These are phyloP conservation scores for Morelia viridis DNA, from an alignment of 2,797 vertebrate genomes.

Conservation along the genomic window DNA sequence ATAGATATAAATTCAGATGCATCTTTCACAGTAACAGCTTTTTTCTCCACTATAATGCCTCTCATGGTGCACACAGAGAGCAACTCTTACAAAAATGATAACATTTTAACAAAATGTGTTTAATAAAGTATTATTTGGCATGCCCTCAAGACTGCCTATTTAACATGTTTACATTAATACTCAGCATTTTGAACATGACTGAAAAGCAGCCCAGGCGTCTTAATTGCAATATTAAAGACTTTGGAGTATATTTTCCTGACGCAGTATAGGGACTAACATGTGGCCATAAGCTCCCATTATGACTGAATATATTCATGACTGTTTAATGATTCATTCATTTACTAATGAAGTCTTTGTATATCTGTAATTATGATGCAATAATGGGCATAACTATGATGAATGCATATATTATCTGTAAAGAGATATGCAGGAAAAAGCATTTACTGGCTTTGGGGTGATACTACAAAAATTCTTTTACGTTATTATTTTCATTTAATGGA, in stretches of 20 bases:
- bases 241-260: conserved; percentile 23
- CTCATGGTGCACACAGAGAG: not conserved
- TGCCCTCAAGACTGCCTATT: conserved; percentile 15
- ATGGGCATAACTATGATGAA: conserved; percentile 21
- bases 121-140: conserved; percentile 23
- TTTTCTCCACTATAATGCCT: not conserved
- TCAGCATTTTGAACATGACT: conserved; percentile 22
- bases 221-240: conserved; percentile 28
- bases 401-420: not conserved
- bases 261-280: conserved; percentile 17
- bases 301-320: conserved; percentile 33
- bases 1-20: not conserved
- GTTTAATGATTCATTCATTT: conserved; percentile 33
- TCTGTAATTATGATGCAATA: conserved; percentile 29
- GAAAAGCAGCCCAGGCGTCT: not conserved
- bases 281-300: conserved; percentile 33
- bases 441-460: not conserved
- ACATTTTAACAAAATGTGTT: conserved; percentile 18
- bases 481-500: not conserved
- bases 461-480: not conserved
- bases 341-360: conserved; percentile 33
- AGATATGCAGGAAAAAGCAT: not conserved
- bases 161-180: conserved; percentile 33
- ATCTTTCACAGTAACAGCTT: not conserved
- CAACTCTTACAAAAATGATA: conserved; percentile 24